Evolutionary conservation across 2,888 invertebrate genomes (phyloP).

Genomic region (Nowickia ferox): DNA sequence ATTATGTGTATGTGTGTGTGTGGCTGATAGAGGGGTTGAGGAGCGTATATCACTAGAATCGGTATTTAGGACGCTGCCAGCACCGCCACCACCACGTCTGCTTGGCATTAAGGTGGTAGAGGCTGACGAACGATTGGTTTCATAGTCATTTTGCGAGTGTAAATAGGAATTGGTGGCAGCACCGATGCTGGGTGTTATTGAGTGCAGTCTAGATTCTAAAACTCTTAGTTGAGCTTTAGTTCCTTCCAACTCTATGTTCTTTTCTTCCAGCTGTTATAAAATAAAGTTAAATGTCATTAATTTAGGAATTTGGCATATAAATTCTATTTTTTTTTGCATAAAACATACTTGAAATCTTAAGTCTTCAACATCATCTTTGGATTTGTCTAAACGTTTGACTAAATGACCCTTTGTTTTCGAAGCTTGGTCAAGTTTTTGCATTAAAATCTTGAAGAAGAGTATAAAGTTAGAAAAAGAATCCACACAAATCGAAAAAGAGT

Average conservation of each 20-base stretch:
- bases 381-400: constrained; percentile 88
- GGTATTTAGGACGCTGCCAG: constrained; percentile 72
- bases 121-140: constrained; percentile 81
- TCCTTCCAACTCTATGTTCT: constrained; percentile 92
- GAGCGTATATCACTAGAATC: constrained; percentile 75
- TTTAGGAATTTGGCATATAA: neutral
- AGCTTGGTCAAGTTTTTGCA: constrained; percentile 88
- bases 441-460: constrained; percentile 85
- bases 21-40: constrained; percentile 70
- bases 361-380: constrained; percentile 91
- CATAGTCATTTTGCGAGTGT: constrained; percentile 81
- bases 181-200: constrained; percentile 82
- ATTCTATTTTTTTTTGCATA: neutral
- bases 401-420: constrained; percentile 87
- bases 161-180: constrained; percentile 80
- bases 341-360: constrained; percentile 89
- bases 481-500: neutral
- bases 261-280: constrained; percentile 88
- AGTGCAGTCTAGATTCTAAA: constrained; percentile 85
- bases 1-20: constrained; percentile 66
- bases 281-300: constrained; percentile 1
- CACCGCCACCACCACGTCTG: constrained; percentile 78
- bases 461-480: neutral
- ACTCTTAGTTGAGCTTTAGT: constrained; percentile 90
- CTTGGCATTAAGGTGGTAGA: constrained; percentile 80